Conservation (phyloP, 2,888 invertebrate genomes). For the Marasmarcha lunaedactyla region DNA sequence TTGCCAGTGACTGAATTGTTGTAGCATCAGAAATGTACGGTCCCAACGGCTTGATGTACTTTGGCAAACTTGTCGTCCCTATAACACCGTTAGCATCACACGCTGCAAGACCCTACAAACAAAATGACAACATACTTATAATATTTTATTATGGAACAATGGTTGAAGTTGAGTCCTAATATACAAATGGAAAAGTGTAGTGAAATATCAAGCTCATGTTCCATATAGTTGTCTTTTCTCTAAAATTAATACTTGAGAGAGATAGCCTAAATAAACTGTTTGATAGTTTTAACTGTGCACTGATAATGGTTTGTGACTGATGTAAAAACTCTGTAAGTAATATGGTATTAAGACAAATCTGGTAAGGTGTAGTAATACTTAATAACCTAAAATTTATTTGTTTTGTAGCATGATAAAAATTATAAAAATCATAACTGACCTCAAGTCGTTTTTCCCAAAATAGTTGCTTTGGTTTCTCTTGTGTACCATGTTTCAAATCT, state of each 20-base stretch:
- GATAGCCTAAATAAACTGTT: no score
- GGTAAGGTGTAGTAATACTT: no score
- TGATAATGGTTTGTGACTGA: no score
- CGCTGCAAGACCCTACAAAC: slow-evolving; percentile 80
- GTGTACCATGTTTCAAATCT: slow-evolving; percentile 91
- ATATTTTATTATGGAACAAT: slow-evolving; percentile 3
- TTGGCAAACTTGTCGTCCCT: slow-evolving; percentile 87
- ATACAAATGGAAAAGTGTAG: background rate
- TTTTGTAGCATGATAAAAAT: no score
- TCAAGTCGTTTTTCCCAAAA: slow-evolving; percentile 86
- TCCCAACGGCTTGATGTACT: slow-evolving; percentile 83
- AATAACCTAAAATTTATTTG: no score
- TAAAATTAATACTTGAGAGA: no score
- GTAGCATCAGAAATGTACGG: slow-evolving; percentile 90
- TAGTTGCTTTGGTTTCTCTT: slow-evolving; percentile 92
- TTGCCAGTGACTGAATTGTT: slow-evolving; percentile 91
- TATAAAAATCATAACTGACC: no score
- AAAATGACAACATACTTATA: no score
- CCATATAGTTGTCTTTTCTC: background rate
- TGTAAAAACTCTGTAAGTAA: no score
- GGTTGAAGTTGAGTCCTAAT: background rate
- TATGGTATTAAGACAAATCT: no score
- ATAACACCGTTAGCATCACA: slow-evolving; percentile 90
- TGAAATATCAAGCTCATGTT: background rate
- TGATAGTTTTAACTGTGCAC: no score